Conservation (phyloP, 2,797 vertebrate species). For the Peromyscus melanophrys region DNA sequence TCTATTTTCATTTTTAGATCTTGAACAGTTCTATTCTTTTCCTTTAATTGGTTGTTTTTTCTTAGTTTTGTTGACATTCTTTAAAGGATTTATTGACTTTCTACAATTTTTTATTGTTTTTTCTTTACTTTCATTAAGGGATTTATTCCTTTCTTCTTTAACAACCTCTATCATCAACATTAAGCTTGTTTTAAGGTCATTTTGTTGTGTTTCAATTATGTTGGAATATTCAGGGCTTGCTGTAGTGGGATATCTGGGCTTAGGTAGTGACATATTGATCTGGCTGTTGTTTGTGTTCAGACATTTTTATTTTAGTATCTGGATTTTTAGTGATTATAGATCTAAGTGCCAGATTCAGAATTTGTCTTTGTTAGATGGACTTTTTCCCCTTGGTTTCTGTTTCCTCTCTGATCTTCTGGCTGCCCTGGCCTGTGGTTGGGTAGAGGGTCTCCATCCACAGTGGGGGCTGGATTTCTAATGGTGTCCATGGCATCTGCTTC, state of each 20-base stretch:
- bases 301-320: background rate
- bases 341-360: background rate
- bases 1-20: background rate
- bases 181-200: background rate
- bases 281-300: background rate
- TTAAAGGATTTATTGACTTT: background rate
- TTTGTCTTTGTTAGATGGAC: background rate
- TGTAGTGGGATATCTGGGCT: background rate
- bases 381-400: background rate
- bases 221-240: background rate
- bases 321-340: background rate
- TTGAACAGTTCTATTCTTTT: background rate
- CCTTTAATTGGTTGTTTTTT: background rate
- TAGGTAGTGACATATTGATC: background rate
- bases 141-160: background rate
- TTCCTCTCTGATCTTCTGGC: background rate
- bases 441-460: background rate
- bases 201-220: background rate
- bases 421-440: background rate
- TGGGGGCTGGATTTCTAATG: background rate
- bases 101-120: background rate
- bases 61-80: background rate
- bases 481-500: accelerated
- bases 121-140: background rate
- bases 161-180: background rate